Evolutionary conservation across 2,797 vertebrate species (phyloP).

Genomic region (Helarctos malayanus): DNA sequence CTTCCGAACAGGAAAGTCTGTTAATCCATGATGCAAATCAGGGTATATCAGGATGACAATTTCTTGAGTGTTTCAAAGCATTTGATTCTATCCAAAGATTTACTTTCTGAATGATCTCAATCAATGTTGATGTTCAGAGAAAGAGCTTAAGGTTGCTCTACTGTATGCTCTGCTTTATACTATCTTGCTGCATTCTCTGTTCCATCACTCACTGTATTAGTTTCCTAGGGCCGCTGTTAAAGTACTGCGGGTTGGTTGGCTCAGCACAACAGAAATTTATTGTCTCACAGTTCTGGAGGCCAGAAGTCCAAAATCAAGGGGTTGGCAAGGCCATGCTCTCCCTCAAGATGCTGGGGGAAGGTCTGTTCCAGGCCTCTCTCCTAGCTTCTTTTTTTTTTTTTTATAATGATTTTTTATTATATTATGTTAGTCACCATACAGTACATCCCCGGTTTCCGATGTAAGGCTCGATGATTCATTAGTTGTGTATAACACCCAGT

Average conservation of each 20-base stretch:
- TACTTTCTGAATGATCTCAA: neutral
- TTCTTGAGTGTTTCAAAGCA: neutral
- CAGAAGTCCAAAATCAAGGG: neutral
- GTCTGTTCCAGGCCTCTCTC: neutral
- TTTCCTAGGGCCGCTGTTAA: neutral
- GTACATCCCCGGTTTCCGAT: no score
- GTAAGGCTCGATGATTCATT: no score
- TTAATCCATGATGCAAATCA: neutral
- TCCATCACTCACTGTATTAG: neutral
- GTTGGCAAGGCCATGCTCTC: neutral
- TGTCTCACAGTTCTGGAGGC: neutral
- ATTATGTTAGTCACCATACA: no score
- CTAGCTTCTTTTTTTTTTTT: neutral
- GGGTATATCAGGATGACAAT: neutral
- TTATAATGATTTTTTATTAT: no score
- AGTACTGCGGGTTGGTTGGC: neutral
- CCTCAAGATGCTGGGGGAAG: neutral
- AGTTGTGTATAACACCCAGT: no score
- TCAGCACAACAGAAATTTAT: neutral
- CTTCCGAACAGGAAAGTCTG: neutral
- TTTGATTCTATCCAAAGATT: neutral
- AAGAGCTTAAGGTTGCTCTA: neutral
- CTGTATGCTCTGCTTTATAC: neutral
- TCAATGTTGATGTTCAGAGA: neutral
- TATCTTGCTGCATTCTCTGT: neutral